Evolutionary conservation across 1,140 invertebrate species (phyloP).

Genomic region (Homalodisca vitripennis): DNA sequence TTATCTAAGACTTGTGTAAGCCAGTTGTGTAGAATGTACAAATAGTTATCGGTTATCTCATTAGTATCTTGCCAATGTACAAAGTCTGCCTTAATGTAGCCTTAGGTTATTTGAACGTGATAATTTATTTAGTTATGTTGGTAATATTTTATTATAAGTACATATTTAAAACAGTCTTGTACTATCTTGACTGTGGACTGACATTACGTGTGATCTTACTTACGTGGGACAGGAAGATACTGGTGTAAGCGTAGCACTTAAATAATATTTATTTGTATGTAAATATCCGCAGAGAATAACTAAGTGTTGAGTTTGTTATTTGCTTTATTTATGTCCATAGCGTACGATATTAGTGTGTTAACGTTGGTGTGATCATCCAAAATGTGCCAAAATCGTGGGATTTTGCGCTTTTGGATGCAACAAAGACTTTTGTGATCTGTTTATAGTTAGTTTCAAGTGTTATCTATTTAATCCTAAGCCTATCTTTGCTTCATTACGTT

Average conservation of each 20-base stretch:
- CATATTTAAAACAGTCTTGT: neutral
- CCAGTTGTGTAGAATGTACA: no score
- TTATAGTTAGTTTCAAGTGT: constrained; percentile 2
- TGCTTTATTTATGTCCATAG: neutral
- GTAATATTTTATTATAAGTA: neutral
- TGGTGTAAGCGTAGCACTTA: neutral
- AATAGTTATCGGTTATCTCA: no score
- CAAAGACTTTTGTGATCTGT: constrained; percentile 1
- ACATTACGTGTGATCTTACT: neutral
- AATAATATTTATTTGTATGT: neutral
- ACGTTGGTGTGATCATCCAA: no score
- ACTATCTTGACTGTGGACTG: neutral
- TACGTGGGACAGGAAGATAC: neutral
- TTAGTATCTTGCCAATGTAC: constrained; percentile 17
- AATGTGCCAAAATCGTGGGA: neutral
- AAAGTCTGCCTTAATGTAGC: neutral
- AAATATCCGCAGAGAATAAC: neutral
- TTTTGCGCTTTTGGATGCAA: neutral
- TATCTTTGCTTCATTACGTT: neutral
- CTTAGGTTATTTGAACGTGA: constrained; percentile 9
- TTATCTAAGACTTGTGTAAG: no score
- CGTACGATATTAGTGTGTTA: neutral
- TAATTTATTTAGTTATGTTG: constrained; percentile 7
- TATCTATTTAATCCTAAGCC: neutral
- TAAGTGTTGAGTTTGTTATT: neutral